Conservation (phyloP, 2,113 vertebrate genomes). For the Corythoichthys haematopterus region DNA sequence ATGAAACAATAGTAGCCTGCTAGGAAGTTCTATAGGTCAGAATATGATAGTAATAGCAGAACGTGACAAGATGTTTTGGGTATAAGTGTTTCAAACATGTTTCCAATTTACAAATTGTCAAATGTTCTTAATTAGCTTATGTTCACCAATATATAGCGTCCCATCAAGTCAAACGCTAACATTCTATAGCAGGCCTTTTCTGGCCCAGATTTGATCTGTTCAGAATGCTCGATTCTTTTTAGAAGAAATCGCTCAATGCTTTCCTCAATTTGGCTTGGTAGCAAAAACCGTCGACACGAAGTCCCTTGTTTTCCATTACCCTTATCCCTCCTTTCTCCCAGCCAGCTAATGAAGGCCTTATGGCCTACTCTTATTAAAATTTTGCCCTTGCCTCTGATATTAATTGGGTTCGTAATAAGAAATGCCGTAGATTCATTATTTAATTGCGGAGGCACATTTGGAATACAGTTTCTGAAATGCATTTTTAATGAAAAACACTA, state of each 20-base stretch:
- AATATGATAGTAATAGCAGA: constrained; percentile 14
- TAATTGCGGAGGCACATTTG: constrained; percentile 98
- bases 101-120: not conserved
- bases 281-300: constrained; percentile 57
- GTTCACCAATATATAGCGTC: not conserved
- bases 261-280: constrained; percentile 42
- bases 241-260: constrained; percentile 31
- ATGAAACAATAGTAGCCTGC: constrained; percentile 40
- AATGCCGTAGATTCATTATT: constrained; percentile 94
- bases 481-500: constrained; percentile 99
- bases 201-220: constrained; percentile 14
- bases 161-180: not conserved
- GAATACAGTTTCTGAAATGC: constrained; percentile 97
- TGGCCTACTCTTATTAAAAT: constrained; percentile 94
- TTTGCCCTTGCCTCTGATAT: constrained; percentile 88
- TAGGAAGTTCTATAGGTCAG: not conserved
- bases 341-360: constrained; percentile 86
- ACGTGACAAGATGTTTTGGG: constrained; percentile 9
- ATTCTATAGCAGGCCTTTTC: constrained; percentile 3
- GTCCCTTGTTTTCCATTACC: constrained; percentile 69
- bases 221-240: constrained; percentile 31
- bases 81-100: not conserved
- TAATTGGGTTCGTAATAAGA: constrained; percentile 97
- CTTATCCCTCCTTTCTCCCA: constrained; percentile 64
- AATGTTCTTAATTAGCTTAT: too few species aligned